These are phyloP conservation scores for Rhopalosiphum maidis DNA, from an alignment of 1,140 invertebrate genomes.

Conservation along the genomic window DNA sequence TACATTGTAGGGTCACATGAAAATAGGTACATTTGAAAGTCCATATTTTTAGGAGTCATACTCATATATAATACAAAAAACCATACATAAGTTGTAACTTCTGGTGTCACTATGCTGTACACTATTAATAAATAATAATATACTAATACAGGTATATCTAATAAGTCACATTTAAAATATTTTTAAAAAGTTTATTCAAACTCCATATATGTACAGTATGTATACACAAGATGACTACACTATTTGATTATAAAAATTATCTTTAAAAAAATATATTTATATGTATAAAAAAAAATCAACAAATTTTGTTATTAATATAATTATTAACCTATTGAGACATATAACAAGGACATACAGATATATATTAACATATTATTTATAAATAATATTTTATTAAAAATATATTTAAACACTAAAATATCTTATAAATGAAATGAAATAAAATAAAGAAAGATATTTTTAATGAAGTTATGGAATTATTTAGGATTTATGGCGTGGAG, in stretches of 20 bases:
- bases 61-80: too few species aligned
- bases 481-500: conserved; percentile 58
- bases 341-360: neutral
- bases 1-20: too few species aligned
- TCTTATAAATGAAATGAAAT: neutral
- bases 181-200: too few species aligned
- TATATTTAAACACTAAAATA: neutral
- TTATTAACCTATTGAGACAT: neutral
- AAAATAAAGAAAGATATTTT: neutral
- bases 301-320: neutral
- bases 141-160: too few species aligned
- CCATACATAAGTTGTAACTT: too few species aligned
- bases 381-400: neutral
- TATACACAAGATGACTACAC: neutral
- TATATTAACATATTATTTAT: too few species aligned
- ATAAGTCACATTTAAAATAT: too few species aligned
- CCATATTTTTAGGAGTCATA: too few species aligned
- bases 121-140: too few species aligned
- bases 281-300: neutral
- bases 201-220: too few species aligned
- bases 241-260: neutral
- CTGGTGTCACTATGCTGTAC: too few species aligned
- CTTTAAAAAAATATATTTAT: neutral
- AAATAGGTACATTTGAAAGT: too few species aligned
- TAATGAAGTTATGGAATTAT: conserved; percentile 57